Percentiles rank a stretch among this genome's conserved stretches.
Conservation (phyloP, 2,888 invertebrate genomes). For the Eupithecia centaureata region DNA sequence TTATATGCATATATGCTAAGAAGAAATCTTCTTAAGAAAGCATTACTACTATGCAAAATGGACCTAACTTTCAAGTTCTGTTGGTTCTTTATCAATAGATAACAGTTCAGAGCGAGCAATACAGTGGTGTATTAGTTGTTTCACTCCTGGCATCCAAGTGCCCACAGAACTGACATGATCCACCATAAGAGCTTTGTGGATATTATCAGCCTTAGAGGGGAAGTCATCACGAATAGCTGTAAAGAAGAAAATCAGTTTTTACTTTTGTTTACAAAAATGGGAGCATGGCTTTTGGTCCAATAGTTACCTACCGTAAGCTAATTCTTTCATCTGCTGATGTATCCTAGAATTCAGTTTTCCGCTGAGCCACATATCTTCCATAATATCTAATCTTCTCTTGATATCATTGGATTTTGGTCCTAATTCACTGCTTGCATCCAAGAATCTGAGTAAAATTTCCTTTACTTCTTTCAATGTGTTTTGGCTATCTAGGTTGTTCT, state of each 20-base stretch:
- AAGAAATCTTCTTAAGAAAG: too few species aligned
- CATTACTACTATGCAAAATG: neutral
- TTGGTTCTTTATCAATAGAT: slow-evolving; percentile 69
- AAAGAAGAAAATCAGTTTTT: slow-evolving; percentile 44
- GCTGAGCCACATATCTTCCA: slow-evolving; percentile 84
- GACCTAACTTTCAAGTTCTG: neutral
- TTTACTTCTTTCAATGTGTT: slow-evolving; percentile 65
- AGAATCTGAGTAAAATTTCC: slow-evolving; percentile 59
- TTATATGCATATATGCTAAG: too few species aligned
- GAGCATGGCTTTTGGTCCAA: neutral
- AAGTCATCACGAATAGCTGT: slow-evolving; percentile 80
- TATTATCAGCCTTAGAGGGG: slow-evolving; percentile 80
- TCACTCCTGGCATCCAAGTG: slow-evolving; percentile 86
- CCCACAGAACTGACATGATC: slow-evolving; percentile 83
- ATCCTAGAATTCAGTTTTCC: slow-evolving; percentile 80
- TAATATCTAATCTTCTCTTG: slow-evolving; percentile 76
- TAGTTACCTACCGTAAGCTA: slow-evolving; percentile 79
- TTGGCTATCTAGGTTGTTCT: slow-evolving; percentile 60
- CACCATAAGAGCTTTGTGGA: slow-evolving; percentile 85
- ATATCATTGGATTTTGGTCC: slow-evolving; percentile 80
- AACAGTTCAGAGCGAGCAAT: slow-evolving; percentile 72
- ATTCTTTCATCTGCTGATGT: slow-evolving; percentile 74
- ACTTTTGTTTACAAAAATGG: neutral
- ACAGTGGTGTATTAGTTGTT: slow-evolving; percentile 82
- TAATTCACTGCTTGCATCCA: slow-evolving; percentile 69